Evolutionary conservation across 2,888 invertebrate species (phyloP), one percentile per base, ranked within the genome.

Genomic region (Pasiphila rectangulata): DNA sequence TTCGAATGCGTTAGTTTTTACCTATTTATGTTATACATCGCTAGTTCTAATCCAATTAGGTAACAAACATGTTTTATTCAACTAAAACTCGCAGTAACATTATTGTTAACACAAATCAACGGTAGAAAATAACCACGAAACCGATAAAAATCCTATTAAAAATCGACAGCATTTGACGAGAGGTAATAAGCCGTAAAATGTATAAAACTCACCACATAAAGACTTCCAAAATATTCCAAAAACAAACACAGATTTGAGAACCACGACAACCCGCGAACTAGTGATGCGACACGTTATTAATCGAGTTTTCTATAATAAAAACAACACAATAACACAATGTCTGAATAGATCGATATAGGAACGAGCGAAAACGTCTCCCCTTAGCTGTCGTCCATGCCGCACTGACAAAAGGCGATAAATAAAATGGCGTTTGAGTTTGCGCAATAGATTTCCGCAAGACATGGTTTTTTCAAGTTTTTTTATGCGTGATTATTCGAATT

Each of bases 241-340:
- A 30, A 21, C 37, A 16, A 41, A 24, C 50, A 41, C 34, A 23
- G 49, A 37, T 34, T 50, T 41, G 25, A 45, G 73, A 76, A 74
- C 66, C 69, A 69, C 75, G 66, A 48, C 40, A 70, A 75, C 70
- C 73, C 67, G 49, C 53, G 63, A 76, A 72, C 63, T 57, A 61
- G 47, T 50, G 44, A 43, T 54, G 53, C 48, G 56, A 64, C 53
- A 53, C 41, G 72, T 71, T 76, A 74, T 76, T 75, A 64, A 62
- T 69, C 59, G 73, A 71, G 76, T 75, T 81, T 79, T 77, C 57
- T 53, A 45, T 50, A 61, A 74, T n/a, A 81, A 83, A 81, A 83
- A 81, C 75, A 75, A 67, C 64, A 75, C 72, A 79, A 78, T 76
- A 80, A 80, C 77, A 79, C 70, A 59, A 44, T 62, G 59, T 58